A percentile compares a stretch with the other conserved stretches of the same genome.
These are phyloP conservation scores for Bombus breviceps DNA, from an alignment of 1,140 invertebrate genomes.

Conservation along the genomic window DNA sequence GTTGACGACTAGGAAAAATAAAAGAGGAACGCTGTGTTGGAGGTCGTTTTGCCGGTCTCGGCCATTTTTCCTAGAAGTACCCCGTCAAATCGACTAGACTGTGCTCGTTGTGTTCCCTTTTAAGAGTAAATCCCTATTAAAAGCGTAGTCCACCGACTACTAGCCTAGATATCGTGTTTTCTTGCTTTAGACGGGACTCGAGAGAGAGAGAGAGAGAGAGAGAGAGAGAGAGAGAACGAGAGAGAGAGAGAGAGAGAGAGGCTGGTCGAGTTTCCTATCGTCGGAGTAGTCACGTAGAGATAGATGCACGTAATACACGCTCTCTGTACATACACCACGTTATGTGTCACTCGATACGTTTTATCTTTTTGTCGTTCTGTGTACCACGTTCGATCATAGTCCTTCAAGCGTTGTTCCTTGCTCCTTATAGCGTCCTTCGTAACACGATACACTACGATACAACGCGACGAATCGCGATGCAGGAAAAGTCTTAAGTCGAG, in stretches of 20 bases:
- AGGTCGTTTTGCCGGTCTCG: neutral
- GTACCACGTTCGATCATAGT: conserved; percentile 3
- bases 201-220: conserved; percentile 10
- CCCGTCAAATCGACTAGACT: conserved; percentile 11
- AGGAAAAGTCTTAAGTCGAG: neutral
- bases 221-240: too few species aligned
- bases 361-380: conserved; percentile 15
- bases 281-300: conserved; percentile 34
- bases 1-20: neutral
- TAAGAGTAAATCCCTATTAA: conserved; percentile 46
- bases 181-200: neutral
- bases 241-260: too few species aligned
- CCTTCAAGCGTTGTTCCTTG: neutral
- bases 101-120: conserved; percentile 35
- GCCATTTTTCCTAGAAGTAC: conserved; percentile 44
- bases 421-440: neutral
- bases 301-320: conserved; percentile 16
- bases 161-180: conserved; percentile 33
- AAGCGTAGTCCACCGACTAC: conserved; percentile 14
- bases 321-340: neutral
- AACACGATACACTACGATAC: neutral
- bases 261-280: conserved; percentile 55
- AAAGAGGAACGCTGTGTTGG: neutral
- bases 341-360: conserved; percentile 33
- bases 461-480: neutral